Percentiles rank a stretch among this genome's conserved stretches.
Evolutionary conservation across 2,888 invertebrate genomes (phyloP).

Genomic region (Troides helena): DNA sequence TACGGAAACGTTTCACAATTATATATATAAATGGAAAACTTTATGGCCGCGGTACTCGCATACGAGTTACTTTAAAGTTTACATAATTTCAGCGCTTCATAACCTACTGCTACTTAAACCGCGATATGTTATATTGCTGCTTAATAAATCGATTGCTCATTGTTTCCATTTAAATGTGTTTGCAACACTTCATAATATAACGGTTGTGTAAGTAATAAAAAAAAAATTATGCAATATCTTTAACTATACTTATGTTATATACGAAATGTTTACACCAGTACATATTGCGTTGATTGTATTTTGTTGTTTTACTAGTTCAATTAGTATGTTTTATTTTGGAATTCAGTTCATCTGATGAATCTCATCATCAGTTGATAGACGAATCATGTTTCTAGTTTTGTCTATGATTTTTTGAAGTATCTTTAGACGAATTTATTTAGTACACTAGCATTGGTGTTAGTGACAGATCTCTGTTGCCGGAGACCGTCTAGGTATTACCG

Average conservation of each 20-base stretch:
- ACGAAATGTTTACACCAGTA: not conserved
- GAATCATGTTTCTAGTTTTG: too few relatives aligned
- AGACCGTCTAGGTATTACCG: too few relatives aligned
- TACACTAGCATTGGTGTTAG: too few relatives aligned
- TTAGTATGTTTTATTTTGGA: too few relatives aligned
- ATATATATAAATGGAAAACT: not conserved
- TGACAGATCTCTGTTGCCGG: too few relatives aligned
- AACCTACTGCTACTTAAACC: not conserved
- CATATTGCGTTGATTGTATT: too few relatives aligned
- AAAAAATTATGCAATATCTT: not conserved
- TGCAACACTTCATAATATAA: not conserved
- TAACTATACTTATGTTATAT: not conserved
- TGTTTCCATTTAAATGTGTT: not conserved
- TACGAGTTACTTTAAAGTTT: not conserved
- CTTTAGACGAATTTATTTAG: too few relatives aligned
- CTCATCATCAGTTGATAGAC: too few relatives aligned
- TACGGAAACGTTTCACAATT: constrained; percentile 11
- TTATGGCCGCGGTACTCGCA: not conserved
- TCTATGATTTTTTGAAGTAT: too few relatives aligned
- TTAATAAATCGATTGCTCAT: not conserved
- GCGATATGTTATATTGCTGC: not conserved
- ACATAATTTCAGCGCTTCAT: not conserved
- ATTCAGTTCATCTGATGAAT: too few relatives aligned
- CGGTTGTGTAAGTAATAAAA: not conserved
- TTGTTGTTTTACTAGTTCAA: too few relatives aligned